These are phyloP conservation scores for Lamproptera curius DNA, from an alignment of 2,888 invertebrate genomes.

Conservation along the genomic window DNA sequence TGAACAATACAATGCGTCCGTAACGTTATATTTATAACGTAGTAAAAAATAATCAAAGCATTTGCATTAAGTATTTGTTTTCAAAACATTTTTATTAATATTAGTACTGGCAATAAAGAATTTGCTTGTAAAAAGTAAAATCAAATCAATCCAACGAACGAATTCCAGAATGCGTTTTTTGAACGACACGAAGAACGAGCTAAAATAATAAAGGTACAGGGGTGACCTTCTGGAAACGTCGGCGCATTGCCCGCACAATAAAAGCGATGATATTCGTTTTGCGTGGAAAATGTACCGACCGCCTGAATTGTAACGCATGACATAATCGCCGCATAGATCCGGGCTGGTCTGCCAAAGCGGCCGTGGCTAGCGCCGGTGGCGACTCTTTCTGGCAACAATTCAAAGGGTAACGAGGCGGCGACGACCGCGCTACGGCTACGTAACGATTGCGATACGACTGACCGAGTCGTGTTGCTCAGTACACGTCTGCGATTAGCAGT, in stretches of 20 bases:
- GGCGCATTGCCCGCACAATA: constrained; percentile 36
- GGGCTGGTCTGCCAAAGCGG: constrained; percentile 67
- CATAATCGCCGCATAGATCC: constrained; percentile 72
- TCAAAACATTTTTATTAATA: too few relatives aligned
- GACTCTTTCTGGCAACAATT: constrained; percentile 63
- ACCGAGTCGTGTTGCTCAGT: constrained; percentile 1
- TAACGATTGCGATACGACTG: constrained; percentile 18
- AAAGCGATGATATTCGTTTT: constrained; percentile 38
- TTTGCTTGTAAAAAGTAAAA: too few relatives aligned
- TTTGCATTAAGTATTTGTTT: too few relatives aligned
- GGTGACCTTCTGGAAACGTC: constrained; percentile 60
- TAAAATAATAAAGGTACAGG: constrained; percentile 33
- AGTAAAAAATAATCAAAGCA: too few relatives aligned
- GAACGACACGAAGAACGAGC: constrained; percentile 4
- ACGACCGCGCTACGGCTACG: constrained; percentile 47
- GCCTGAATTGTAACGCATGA: constrained; percentile 63
- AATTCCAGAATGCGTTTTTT: constrained; percentile 8
- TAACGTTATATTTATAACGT: too few relatives aligned
- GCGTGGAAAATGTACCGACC: constrained; percentile 51
- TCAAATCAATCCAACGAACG: too few relatives aligned
- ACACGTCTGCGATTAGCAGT: too few relatives aligned
- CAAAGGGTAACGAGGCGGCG: constrained; percentile 72
- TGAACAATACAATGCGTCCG: too few relatives aligned
- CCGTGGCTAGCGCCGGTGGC: constrained; percentile 45
- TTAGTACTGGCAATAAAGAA: too few relatives aligned